phyloP scores from a whole-genome alignment of 1,140 invertebrate species.

The Aphaenogaster ashmeadi region DNA sequence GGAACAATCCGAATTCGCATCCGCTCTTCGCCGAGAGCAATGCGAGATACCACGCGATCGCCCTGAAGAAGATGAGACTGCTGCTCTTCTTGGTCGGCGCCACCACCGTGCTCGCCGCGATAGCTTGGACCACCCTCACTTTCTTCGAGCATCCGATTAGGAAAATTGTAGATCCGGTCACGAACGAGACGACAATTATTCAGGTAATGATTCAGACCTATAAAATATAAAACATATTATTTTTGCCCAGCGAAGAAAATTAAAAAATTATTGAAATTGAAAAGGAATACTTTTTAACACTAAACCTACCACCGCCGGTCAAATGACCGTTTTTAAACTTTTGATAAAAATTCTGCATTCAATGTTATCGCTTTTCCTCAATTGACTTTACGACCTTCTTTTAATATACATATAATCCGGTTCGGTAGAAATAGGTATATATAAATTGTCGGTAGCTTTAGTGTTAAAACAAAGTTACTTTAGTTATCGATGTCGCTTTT shows the following conservation, averaged over 20 bases:
- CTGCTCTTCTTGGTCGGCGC: slow-evolving; percentile 90
- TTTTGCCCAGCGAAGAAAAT: not conserved
- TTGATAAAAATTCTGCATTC: too few relatives aligned
- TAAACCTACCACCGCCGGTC: too few relatives aligned
- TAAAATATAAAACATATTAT: not conserved
- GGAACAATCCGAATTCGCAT: slow-evolving; percentile 94
- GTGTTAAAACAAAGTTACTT: not conserved
- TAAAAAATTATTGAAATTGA: not conserved
- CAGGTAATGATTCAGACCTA: slow-evolving; percentile 83
- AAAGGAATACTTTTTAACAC: not conserved
- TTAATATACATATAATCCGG: too few relatives aligned
- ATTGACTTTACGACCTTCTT: too few relatives aligned
- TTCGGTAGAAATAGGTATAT: too few relatives aligned
- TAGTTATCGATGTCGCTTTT: not conserved
- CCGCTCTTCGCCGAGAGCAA: slow-evolving; percentile 94
- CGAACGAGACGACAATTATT: slow-evolving; percentile 91
- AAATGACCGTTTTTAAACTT: too few relatives aligned
- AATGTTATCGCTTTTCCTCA: too few relatives aligned
- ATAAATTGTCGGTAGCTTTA: too few relatives aligned
- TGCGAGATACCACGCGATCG: slow-evolving; percentile 91
- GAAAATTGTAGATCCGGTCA: slow-evolving; percentile 90
- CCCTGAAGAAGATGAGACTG: slow-evolving; percentile 92
- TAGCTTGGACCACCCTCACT: slow-evolving; percentile 92
- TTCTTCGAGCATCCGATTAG: slow-evolving; percentile 92
- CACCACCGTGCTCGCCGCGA: slow-evolving; percentile 88